These are phyloP conservation scores for Tridacna crocea DNA, from an alignment of 2,888 invertebrate species.

Conservation along the genomic window DNA sequence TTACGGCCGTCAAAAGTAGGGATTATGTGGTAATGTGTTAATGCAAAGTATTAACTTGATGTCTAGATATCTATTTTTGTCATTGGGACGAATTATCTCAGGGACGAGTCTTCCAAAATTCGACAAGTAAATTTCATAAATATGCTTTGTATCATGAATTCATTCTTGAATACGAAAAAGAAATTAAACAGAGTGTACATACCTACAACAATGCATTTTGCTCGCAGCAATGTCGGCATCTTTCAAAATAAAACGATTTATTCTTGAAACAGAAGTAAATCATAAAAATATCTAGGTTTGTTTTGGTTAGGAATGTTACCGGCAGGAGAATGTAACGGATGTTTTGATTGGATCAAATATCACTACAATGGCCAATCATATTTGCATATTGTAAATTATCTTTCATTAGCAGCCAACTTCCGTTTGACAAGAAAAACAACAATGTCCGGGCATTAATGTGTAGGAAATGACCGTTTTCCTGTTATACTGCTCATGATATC, in stretches of 20 bases:
- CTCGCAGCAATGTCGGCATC: constrained; percentile 80
- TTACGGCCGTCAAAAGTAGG: too few species aligned
- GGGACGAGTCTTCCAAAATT: too few species aligned
- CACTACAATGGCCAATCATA: constrained; percentile 31
- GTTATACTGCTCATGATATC: too few species aligned
- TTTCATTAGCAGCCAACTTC: constrained; percentile 46
- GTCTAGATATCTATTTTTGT: too few species aligned
- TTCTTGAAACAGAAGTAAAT: too few species aligned
- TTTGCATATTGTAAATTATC: constrained; percentile 33
- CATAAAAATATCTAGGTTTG: background rate
- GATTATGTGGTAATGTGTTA: too few species aligned
- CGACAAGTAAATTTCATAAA: too few species aligned
- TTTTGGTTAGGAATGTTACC: constrained; percentile 36
- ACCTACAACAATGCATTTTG: constrained; percentile 82
- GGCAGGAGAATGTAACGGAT: background rate
- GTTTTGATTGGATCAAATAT: background rate
- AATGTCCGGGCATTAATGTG: background rate
- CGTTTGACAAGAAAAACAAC: constrained; percentile 39
- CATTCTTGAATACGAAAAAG: background rate
- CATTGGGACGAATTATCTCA: too few species aligned
- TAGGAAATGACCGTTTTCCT: background rate
- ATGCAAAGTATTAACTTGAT: too few species aligned
- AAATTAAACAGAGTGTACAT: constrained; percentile 29
- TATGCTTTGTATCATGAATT: too few species aligned
- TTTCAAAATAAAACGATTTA: background rate